phyloP scores from a whole-genome alignment of 37 sponge, comb jelly and placozoan species.

The Crambe crambe region DNA sequence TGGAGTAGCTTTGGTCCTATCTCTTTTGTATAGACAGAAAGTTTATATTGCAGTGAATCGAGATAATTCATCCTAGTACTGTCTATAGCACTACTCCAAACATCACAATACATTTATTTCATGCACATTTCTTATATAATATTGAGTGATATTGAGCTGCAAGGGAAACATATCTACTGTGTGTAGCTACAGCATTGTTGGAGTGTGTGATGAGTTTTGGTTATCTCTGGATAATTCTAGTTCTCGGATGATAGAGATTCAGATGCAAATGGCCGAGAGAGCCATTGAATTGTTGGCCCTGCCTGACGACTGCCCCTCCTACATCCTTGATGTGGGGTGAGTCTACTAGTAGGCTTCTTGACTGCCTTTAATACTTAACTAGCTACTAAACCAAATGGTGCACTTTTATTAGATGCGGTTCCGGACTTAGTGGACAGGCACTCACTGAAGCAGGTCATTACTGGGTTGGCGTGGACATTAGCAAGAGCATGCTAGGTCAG shows the following conservation, averaged over 20 bases:
- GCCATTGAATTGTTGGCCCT: constrained; percentile 89
- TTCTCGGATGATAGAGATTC: constrained; percentile 91
- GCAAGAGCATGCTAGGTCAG: constrained; percentile 89
- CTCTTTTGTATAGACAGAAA: neutral
- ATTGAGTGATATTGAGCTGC: too few relatives aligned
- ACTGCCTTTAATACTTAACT: neutral
- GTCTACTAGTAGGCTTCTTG: neutral
- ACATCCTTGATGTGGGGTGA: constrained; percentile 98
- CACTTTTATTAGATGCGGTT: constrained; percentile 84
- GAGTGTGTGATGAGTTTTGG: too few relatives aligned
- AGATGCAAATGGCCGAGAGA: constrained; percentile 92
- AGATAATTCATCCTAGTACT: too few relatives aligned
- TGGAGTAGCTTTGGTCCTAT: neutral
- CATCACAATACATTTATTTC: too few relatives aligned
- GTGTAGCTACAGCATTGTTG: too few relatives aligned
- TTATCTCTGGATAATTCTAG: constrained; percentile 22
- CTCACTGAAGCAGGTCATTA: constrained; percentile 89
- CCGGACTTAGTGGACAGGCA: constrained; percentile 95
- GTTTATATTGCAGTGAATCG: neutral
- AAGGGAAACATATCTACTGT: too few relatives aligned
- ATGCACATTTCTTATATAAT: too few relatives aligned
- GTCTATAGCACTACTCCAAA: too few relatives aligned
- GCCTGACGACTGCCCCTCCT: constrained; percentile 78
- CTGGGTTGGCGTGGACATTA: constrained; percentile 98
- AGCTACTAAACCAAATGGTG: neutral